Percentiles rank a stretch among this genome's conserved stretches.
Evolutionary conservation across 2,888 invertebrate genomes (phyloP).

Genomic region (Diplolepis rosae): DNA sequence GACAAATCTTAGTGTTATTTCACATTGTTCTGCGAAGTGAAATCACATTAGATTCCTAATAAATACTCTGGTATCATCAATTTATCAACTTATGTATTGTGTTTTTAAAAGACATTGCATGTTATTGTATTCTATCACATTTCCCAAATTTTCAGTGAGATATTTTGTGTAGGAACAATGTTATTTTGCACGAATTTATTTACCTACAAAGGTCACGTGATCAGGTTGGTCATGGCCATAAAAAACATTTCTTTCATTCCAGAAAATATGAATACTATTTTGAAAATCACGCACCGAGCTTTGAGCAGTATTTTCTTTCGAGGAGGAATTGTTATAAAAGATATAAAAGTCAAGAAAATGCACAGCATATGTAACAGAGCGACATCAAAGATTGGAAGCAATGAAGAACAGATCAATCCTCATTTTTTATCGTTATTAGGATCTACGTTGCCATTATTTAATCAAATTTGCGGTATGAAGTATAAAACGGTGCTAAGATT

Average conservation of each 20-base stretch:
- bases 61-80: no score
- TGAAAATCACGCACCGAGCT: background rate
- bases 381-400: background rate
- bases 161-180: no score
- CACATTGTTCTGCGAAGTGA: no score
- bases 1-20: no score
- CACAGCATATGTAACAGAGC: background rate
- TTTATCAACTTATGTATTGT: no score
- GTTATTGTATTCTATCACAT: no score
- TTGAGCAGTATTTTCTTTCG: background rate
- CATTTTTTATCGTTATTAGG: background rate
- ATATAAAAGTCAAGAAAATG: background rate
- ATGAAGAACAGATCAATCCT: background rate
- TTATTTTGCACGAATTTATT: no score
- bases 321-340: background rate
- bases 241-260: background rate
- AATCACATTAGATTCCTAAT: no score
- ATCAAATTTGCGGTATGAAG: constrained; percentile 17
- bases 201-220: no score
- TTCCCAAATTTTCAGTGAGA: no score
- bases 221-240: no score
- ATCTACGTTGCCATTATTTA: background rate
- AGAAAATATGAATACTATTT: constrained; percentile 12
- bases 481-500: background rate
- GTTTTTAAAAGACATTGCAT: no score